Percentiles rank a stretch among this genome's conserved stretches.
Conservation (phyloP, 2,888 invertebrate species). For the Cephus pulcher region DNA sequence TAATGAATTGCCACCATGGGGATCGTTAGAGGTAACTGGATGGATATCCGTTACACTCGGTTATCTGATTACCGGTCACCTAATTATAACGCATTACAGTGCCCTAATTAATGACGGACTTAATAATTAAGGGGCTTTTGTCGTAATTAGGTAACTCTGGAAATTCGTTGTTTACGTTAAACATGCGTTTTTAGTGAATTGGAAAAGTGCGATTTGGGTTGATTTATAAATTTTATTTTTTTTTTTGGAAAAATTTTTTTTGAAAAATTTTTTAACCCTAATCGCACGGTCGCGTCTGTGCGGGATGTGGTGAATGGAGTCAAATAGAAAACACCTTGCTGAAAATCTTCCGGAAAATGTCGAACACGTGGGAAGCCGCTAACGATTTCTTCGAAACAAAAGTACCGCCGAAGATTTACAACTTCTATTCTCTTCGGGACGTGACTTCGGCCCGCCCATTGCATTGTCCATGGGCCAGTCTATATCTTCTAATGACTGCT, state of each 20-base stretch:
- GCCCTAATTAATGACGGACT: constrained; percentile 53
- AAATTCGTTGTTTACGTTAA: neutral
- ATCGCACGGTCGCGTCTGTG: rapidly evolving
- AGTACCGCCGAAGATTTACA: constrained; percentile 33
- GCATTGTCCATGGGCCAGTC: constrained; percentile 38
- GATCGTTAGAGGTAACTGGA: constrained; percentile 57
- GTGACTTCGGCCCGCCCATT: constrained; percentile 27
- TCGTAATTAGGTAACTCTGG: neutral
- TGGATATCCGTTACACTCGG: constrained; percentile 50
- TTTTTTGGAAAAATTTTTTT: neutral
- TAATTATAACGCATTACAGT: constrained; percentile 56
- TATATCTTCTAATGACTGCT: constrained; percentile 45
- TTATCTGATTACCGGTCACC: constrained; percentile 53
- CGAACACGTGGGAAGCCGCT: constrained; percentile 21
- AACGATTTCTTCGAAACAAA: constrained; percentile 29
- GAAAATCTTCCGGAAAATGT: constrained; percentile 10
- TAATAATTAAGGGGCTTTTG: constrained; percentile 21
- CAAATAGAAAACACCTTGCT: neutral
- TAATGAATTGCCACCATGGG: constrained; percentile 61
- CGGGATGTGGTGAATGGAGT: neutral
- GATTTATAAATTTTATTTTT: neutral
- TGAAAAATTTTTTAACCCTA: neutral
- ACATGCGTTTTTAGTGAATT: neutral
- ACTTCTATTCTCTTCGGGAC: constrained; percentile 31
- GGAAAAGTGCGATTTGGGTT: neutral